Base-by-base conservation (phyloP, 2,888 invertebrate species). In the Chymomyza amoena region DNA sequence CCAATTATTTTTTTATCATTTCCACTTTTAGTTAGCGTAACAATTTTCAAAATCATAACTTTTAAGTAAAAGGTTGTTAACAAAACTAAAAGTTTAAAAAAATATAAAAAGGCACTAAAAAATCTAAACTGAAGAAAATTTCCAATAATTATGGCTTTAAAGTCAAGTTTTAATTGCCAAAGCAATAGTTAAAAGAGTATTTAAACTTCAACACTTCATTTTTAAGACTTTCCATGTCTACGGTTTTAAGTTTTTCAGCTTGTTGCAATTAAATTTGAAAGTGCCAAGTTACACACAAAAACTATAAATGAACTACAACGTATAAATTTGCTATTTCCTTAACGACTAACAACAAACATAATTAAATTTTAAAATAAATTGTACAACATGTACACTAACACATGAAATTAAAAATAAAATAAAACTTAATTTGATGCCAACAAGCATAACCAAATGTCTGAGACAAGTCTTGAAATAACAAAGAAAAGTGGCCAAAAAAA, bases 371-470 rank as follows among this genome's bases (percentile, higher is more conserved):
- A 61, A 74, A 72, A 71, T 64, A 70, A 64, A 66, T 66, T 66
- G 36, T 59, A 72, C 66, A 68, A 72, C 64, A 69, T 66, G 66
- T 68, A 72, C 66, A 68, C 61, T 68, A 28, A 54, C 66, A 64
- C 54, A 60, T 62, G 28, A 6, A 62, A 60, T 56, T 69, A 61
- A 64, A 61, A 72, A 67, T 59, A 54, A 76, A 76, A 75, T 76
- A 72, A 72, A 76, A 75, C 70, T 72, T 71, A 72, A 72, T 76
- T 72, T 72, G 72, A 75, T 72, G 76, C 70, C 75, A 75, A 69
- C 65, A 69, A 64, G 61, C 61, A 54, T 39, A 45, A 52, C 61
- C 45, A 66, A 66, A 61, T 54, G 61, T 54, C 66, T 10, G 10
- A 13, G 39, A 45, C 39, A 18, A 7, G 32, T 7, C 54, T 54